Percentiles rank a stretch among this genome's conserved stretches.
Evolutionary conservation across 2,113 vertebrate genomes (phyloP).

Genomic region (Heterotilapia buettikoferi): DNA sequence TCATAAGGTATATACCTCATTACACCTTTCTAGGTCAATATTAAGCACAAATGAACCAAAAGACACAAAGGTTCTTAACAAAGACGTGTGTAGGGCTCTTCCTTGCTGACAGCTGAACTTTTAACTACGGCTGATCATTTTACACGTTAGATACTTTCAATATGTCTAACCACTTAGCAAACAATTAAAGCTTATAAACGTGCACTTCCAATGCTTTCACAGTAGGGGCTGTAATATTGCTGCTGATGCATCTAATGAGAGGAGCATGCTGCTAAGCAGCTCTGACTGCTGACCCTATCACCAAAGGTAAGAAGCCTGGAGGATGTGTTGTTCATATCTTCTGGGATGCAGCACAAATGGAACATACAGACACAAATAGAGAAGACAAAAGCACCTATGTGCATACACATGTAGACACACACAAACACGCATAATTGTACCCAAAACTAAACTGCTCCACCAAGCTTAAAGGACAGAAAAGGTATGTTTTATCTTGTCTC

Average conservation of each 20-base stretch:
- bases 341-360: slow-evolving; percentile 12
- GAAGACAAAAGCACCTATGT: not conserved
- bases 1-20: slow-evolving; percentile 6
- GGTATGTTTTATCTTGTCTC: not conserved
- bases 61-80: not conserved
- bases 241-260: slow-evolving; percentile 32
- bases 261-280: not conserved
- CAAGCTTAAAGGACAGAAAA: not conserved
- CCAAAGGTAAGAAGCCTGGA: slow-evolving; percentile 27
- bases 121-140: not conserved
- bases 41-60: not conserved
- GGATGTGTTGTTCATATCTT: slow-evolving; percentile 24
- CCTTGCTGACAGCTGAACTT: not conserved
- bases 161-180: not conserved
- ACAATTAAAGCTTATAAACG: not conserved
- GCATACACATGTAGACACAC: not conserved
- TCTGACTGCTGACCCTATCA: not conserved
- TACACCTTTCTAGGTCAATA: slow-evolving; percentile 24
- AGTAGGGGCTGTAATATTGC: not conserved
- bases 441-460: not conserved
- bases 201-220: slow-evolving; percentile 2
- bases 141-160: not conserved
- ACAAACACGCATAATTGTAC: not conserved
- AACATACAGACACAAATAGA: not conserved
- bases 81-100: not conserved